phyloP scores from a whole-genome alignment of 2,113 vertebrate genomes.

The Haplochromis vanheusdeni region DNA sequence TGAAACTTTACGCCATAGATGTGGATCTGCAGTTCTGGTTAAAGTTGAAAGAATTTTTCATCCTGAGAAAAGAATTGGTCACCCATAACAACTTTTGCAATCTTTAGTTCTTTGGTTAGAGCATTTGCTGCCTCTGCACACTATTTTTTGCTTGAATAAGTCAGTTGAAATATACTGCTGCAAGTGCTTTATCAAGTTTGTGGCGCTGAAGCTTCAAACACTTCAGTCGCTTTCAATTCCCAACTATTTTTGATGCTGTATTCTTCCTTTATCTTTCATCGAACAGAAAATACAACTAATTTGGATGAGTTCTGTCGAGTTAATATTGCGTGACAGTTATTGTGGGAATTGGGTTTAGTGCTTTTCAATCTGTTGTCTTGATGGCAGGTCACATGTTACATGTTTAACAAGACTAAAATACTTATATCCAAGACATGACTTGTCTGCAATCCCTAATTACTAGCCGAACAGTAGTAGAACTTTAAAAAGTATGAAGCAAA shows the following conservation, averaged over 20 bases:
- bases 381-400: neutral
- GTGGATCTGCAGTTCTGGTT: neutral
- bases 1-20: neutral
- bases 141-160: neutral
- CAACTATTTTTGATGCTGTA: neutral
- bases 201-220: neutral
- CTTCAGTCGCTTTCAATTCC: neutral
- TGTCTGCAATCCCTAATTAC: neutral
- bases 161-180: neutral
- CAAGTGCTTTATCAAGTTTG: neutral
- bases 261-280: neutral
- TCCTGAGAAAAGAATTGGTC: neutral
- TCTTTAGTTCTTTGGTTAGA: neutral
- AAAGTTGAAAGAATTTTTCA: neutral
- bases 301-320: neutral
- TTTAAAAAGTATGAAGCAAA: neutral
- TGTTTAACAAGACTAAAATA: neutral
- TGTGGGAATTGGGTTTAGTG: neutral
- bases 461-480: neutral
- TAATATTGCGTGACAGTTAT: neutral
- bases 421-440: fast-evolving
- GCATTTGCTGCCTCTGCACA: neutral
- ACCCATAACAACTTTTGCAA: neutral
- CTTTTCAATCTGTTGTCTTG: neutral
- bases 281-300: neutral